phyloP scores from a whole-genome alignment of 2,113 vertebrate species.

The Erythrocercus mccallii region DNA sequence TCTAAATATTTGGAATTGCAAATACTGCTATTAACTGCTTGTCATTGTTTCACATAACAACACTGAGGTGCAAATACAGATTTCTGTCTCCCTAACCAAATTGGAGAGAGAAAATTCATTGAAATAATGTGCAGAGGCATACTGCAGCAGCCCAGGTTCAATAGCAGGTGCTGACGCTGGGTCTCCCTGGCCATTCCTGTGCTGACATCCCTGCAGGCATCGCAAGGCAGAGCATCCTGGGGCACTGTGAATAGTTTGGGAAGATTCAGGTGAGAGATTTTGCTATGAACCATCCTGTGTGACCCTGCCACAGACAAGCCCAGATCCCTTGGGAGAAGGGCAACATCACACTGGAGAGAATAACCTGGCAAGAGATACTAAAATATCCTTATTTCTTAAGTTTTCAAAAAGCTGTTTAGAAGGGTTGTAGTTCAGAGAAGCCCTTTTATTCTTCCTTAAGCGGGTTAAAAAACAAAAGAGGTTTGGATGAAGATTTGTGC shows the following conservation, averaged over 20 bases:
- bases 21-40: background rate
- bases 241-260: background rate
- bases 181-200: background rate
- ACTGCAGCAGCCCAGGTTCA: background rate
- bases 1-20: background rate
- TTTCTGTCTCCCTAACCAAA: background rate
- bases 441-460: background rate
- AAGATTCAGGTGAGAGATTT: background rate
- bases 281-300: background rate
- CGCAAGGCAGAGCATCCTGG: accelerated
- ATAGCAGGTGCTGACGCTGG: background rate
- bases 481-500: background rate
- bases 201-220: background rate
- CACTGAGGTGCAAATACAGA: background rate
- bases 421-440: background rate
- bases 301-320: background rate
- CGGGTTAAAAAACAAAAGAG: background rate
- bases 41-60: background rate
- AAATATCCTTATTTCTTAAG: background rate
- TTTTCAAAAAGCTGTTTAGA: background rate
- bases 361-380: background rate
- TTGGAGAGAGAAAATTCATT: background rate
- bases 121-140: background rate
- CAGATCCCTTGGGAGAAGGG: background rate
- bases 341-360: background rate